Evolutionary conservation across 2,797 vertebrate species (phyloP).

Genomic region (Nothura maculosa): DNA sequence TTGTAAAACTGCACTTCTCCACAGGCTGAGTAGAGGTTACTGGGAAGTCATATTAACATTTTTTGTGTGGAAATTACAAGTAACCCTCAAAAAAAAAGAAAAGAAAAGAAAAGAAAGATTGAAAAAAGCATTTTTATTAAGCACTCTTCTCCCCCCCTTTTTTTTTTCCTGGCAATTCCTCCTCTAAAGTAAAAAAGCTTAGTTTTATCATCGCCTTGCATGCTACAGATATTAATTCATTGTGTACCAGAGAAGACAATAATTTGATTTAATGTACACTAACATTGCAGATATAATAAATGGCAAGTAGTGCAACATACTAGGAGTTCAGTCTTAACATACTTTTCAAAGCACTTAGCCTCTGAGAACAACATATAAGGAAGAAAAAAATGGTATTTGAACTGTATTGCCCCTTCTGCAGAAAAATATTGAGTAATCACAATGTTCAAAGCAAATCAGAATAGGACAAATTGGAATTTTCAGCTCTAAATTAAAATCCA

Average conservation of each 20-base stretch:
- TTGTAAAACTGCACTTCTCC: not conserved
- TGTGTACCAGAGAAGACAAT: not conserved
- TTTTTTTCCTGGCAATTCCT: not conserved
- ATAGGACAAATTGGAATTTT: not conserved
- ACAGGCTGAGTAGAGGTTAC: no score
- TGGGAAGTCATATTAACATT: not conserved
- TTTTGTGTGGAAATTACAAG: not conserved
- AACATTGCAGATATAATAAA: not conserved
- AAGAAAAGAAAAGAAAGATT: not conserved
- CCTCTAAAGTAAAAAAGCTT: not conserved
- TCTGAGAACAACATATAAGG: not conserved
- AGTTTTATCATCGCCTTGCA: not conserved
- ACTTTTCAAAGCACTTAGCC: not conserved
- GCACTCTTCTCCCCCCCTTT: no score
- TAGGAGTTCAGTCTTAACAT: not conserved
- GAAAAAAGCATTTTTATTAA: not conserved
- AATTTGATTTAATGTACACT: not conserved
- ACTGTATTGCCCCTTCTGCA: not conserved
- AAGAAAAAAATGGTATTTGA: not conserved
- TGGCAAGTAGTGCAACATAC: not conserved
- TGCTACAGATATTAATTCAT: not conserved
- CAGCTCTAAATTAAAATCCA: not conserved
- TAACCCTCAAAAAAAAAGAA: no score
- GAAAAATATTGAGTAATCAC: not conserved
- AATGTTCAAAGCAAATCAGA: not conserved